Evolutionary conservation across 2,797 vertebrate species (phyloP).

Genomic region (Fundulus diaphanus): DNA sequence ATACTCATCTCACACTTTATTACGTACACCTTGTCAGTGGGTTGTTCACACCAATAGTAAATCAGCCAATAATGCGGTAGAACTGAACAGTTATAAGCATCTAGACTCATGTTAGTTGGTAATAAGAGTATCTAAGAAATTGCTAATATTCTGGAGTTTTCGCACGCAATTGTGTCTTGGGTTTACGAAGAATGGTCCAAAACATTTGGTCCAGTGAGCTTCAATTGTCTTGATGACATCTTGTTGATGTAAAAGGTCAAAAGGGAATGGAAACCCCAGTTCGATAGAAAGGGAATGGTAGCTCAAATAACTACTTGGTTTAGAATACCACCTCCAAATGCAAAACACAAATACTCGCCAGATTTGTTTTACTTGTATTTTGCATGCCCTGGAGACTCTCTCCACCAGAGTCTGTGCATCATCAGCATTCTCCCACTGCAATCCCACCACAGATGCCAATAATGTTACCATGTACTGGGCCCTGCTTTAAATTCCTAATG

Average conservation of each 20-base stretch:
- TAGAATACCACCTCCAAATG: not conserved
- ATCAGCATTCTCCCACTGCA: not conserved
- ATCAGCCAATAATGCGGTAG: not conserved
- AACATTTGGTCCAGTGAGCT: not conserved
- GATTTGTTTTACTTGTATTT: not conserved
- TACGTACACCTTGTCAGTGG: not conserved
- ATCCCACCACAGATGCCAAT: not conserved
- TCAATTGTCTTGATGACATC: no score
- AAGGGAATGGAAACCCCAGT: not conserved
- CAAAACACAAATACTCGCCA: not conserved
- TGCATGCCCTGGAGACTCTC: not conserved
- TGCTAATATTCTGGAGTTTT: not conserved
- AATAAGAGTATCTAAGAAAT: not conserved
- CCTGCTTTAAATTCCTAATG: not conserved
- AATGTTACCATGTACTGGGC: not conserved
- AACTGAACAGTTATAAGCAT: not conserved
- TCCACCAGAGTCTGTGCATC: not conserved
- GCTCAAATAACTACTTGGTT: not conserved
- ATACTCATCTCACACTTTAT: not conserved
- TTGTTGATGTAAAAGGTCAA: not conserved
- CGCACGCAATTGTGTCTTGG: not conserved
- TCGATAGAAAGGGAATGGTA: not conserved
- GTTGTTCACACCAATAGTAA: not conserved
- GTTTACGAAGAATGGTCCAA: not conserved
- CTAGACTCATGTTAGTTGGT: not conserved